A percentile compares a stretch with the other conserved stretches of the same genome.
Evolutionary conservation across 2,888 invertebrate species (phyloP).

Genomic region (Aleiodes leptofemur): DNA sequence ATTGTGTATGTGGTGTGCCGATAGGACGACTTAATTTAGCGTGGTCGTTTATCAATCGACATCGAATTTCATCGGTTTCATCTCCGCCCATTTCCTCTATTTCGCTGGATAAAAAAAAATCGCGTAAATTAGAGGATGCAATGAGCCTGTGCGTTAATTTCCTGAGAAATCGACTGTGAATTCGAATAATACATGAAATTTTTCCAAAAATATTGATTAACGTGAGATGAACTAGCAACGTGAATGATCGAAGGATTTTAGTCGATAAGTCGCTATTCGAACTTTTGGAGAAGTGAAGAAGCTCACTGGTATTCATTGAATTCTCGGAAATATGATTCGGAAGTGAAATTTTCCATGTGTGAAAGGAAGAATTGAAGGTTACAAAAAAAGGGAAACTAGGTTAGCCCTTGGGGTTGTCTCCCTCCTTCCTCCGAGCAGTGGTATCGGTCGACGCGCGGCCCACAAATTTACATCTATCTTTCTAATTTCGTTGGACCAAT

Average conservation of each 20-base stretch:
- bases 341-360: constrained; percentile 10
- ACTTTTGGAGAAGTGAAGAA: constrained; percentile 16
- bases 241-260: too few species aligned
- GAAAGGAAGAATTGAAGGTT: neutral
- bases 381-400: constrained; percentile 9
- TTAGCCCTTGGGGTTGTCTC: constrained; percentile 21
- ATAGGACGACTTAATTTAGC: constrained; percentile 62
- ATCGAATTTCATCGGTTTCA: constrained; percentile 56
- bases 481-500: constrained; percentile 68
- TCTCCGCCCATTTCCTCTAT: constrained; percentile 27
- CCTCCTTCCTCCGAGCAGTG: constrained; percentile 31
- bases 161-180: constrained; percentile 44
- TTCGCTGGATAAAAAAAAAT: neutral
- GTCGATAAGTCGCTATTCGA: too few species aligned
- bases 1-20: constrained; percentile 43
- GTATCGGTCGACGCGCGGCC: constrained; percentile 56
- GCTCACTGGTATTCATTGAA: constrained; percentile 13
- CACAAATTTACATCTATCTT: constrained; percentile 67
- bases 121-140: constrained; percentile 13
- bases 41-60: constrained; percentile 66
- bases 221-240: too few species aligned
- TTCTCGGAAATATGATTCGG: neutral
- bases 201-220: too few species aligned
- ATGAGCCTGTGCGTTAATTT: constrained; percentile 44
- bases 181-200: neutral